A percentile compares a stretch with the other conserved stretches of the same genome.
phyloP scores from a whole-genome alignment of 2,113 vertebrate genomes.

The Entelurus aequoreus region DNA sequence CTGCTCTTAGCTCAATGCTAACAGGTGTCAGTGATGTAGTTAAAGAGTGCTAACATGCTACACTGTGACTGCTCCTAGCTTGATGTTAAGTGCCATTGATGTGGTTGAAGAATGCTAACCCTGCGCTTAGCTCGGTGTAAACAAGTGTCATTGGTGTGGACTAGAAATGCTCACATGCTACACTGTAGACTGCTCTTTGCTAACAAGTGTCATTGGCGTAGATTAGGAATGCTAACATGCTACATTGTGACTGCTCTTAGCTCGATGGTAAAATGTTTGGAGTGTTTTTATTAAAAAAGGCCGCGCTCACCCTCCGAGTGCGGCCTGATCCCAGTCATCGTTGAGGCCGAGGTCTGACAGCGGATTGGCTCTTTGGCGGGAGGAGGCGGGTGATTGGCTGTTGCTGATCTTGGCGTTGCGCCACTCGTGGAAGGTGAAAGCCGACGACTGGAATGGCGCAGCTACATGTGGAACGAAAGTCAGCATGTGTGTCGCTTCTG shows the following conservation, averaged over 20 bases:
- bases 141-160: background rate
- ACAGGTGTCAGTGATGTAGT: too few relatives aligned
- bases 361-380: constrained; percentile 77
- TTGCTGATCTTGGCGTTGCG: constrained; percentile 80
- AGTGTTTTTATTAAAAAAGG: background rate
- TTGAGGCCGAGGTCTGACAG: constrained; percentile 84
- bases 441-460: constrained; percentile 81
- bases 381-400: constrained; percentile 77
- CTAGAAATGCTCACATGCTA: constrained; percentile 1
- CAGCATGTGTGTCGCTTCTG: background rate
- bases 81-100: too few relatives aligned
- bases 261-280: constrained; percentile 7
- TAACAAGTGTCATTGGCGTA: too few relatives aligned
- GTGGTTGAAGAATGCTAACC: too few relatives aligned
- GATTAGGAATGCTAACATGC: constrained; percentile 1
- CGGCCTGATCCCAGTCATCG: constrained; percentile 88
- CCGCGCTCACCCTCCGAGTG: constrained; percentile 77
- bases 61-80: too few relatives aligned
- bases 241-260: constrained; percentile 31
- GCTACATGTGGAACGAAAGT: constrained; percentile 54
- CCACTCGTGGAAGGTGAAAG: constrained; percentile 93
- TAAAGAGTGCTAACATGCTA: too few relatives aligned
- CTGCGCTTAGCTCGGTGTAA: constrained; percentile 20
- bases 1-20: constrained; percentile 13
- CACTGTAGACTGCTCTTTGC: too few relatives aligned